Percentiles rank a stretch among this genome's conserved stretches.
Evolutionary conservation across 1,140 invertebrate species (phyloP).

Genomic region (Lordiphosa clarofinis): DNA sequence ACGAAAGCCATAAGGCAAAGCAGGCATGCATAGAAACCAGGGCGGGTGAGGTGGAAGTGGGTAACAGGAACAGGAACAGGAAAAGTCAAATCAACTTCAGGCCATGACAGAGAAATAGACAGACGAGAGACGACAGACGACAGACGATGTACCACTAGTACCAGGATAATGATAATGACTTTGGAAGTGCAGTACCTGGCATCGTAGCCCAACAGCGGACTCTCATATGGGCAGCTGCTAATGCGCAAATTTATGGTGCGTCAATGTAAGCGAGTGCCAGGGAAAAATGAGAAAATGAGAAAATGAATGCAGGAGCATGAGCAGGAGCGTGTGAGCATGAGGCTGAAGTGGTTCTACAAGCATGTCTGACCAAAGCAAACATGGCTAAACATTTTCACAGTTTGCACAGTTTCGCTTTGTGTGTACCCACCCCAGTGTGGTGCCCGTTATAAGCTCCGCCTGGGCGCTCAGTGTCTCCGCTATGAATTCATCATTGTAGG

Average conservation of each 20-base stretch:
- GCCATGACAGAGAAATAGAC: slow-evolving; percentile 20
- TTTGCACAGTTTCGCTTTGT: background rate
- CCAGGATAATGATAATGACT: slow-evolving; percentile 58
- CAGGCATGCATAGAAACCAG: slow-evolving; percentile 43
- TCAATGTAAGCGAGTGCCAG: slow-evolving; percentile 33
- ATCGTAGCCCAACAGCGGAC: slow-evolving; percentile 80
- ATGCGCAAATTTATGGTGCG: slow-evolving; percentile 69
- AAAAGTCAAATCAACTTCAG: slow-evolving; percentile 67
- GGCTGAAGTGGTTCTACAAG: slow-evolving; percentile 7
- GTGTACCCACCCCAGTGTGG: slow-evolving; percentile 85
- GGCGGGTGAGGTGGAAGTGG: background rate
- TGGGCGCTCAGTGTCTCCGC: slow-evolving; percentile 87
- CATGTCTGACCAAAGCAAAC: slow-evolving; percentile 37
- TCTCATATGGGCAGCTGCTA: slow-evolving; percentile 80
- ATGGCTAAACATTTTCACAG: slow-evolving; percentile 30
- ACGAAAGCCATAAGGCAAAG: slow-evolving; percentile 27
- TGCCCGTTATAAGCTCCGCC: slow-evolving; percentile 88
- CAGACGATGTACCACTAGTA: slow-evolving; percentile 14
- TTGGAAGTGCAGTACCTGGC: slow-evolving; percentile 80
- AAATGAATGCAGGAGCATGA: slow-evolving; percentile 30
- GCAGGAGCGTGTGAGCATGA: slow-evolving; percentile 23
- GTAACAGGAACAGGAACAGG: slow-evolving; percentile 10
- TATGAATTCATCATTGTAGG: slow-evolving; percentile 89
- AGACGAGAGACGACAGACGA: slow-evolving; percentile 1
- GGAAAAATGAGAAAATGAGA: slow-evolving; percentile 39